These are phyloP conservation scores for Belonocnema kinseyi DNA, from an alignment of 1,140 invertebrate genomes.

Conservation along the genomic window DNA sequence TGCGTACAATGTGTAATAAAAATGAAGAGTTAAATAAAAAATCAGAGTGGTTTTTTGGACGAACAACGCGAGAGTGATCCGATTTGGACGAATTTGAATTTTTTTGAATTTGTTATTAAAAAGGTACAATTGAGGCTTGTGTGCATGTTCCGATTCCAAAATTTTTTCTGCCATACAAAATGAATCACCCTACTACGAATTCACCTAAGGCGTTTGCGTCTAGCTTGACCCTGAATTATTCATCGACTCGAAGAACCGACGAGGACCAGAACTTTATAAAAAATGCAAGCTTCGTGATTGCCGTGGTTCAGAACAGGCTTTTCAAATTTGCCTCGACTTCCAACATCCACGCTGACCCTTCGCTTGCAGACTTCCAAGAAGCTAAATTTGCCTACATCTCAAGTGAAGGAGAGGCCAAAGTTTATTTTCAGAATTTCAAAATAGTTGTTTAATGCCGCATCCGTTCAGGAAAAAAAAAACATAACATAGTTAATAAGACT, in stretches of 20 bases:
- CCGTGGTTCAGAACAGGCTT: constrained; percentile 59
- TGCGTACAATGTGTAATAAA: no score
- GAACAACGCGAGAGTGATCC: no score
- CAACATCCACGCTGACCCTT: constrained; percentile 50
- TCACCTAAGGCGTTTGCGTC: constrained; percentile 45
- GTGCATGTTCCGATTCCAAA: no score
- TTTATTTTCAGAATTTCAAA: background rate
- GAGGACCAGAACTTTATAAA: constrained; percentile 70
- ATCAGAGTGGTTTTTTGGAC: no score
- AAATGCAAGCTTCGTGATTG: constrained; percentile 73
- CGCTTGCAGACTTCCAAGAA: constrained; percentile 13
- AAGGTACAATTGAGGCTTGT: no score
- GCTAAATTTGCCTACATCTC: background rate
- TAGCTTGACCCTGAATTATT: constrained; percentile 73
- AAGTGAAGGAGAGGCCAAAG: background rate
- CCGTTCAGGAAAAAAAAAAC: background rate
- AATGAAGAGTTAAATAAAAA: no score
- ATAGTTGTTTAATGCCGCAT: background rate
- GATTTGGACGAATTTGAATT: no score
- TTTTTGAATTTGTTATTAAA: no score
- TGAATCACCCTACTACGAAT: background rate
- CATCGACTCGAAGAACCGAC: constrained; percentile 63
- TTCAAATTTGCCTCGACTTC: constrained; percentile 61
- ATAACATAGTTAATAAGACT: background rate
- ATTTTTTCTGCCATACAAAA: no score